Evolutionary conservation across 1,140 invertebrate genomes (phyloP).

Genomic region (Rhyzopertha dominica): DNA sequence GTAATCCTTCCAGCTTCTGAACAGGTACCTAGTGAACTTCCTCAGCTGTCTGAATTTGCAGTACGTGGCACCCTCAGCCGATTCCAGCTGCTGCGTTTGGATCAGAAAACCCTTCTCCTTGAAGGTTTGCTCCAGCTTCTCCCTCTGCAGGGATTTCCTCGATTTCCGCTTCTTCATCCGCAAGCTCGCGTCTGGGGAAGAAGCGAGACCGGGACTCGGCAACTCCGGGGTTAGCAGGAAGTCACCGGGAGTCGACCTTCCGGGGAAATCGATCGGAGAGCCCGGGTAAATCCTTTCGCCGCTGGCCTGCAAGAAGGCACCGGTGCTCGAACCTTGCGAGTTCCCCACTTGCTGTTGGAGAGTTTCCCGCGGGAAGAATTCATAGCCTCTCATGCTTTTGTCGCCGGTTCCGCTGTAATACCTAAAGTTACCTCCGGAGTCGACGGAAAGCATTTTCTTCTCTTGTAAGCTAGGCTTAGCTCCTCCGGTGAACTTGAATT

Average conservation of each 20-base stretch:
- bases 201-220: slow-evolving; percentile 35
- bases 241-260: slow-evolving; percentile 29
- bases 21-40: slow-evolving; percentile 88
- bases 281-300: slow-evolving; percentile 52
- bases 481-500: slow-evolving; percentile 88
- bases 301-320: slow-evolving; percentile 50
- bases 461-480: slow-evolving; percentile 81
- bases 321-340: slow-evolving; percentile 46
- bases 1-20: slow-evolving; percentile 90
- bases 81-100: slow-evolving; percentile 86
- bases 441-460: slow-evolving; percentile 85
- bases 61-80: slow-evolving; percentile 86
- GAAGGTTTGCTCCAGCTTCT: slow-evolving; percentile 86
- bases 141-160: slow-evolving; percentile 74
- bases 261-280: slow-evolving; percentile 28
- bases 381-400: slow-evolving; percentile 70
- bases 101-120: slow-evolving; percentile 89
- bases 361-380: slow-evolving; percentile 67
- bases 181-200: slow-evolving; percentile 38
- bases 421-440: slow-evolving; percentile 77
- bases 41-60: slow-evolving; percentile 88
- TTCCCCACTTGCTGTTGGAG: slow-evolving; percentile 54
- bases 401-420: slow-evolving; percentile 73
- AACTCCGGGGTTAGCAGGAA: slow-evolving; percentile 46
- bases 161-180: slow-evolving; percentile 63